These are phyloP conservation scores for Bradysia coprophila DNA, from an alignment of 1,140 invertebrate genomes.

Conservation along the genomic window DNA sequence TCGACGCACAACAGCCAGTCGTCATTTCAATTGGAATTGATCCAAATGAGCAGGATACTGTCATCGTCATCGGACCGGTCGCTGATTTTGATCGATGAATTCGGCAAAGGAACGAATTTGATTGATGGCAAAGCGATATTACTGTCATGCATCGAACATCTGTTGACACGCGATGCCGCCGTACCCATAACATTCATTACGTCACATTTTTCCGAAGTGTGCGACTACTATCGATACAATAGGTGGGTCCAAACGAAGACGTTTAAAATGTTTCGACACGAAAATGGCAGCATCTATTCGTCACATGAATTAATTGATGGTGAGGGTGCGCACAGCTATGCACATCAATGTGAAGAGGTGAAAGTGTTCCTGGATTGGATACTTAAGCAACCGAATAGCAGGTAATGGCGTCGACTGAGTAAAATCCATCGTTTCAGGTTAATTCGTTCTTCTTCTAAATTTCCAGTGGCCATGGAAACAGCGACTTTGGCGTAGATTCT, in stretches of 20 bases:
- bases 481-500: too few relatives aligned
- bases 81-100: slow-evolving; percentile 65
- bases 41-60: slow-evolving; percentile 45
- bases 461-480: too few relatives aligned
- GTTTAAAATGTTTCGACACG: background rate
- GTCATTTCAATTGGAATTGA: slow-evolving; percentile 58
- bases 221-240: background rate
- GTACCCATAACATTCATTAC: slow-evolving; percentile 1
- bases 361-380: background rate
- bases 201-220: slow-evolving; percentile 2
- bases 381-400: too few relatives aligned
- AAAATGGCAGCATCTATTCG: background rate
- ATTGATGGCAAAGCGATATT: slow-evolving; percentile 45
- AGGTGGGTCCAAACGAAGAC: background rate
- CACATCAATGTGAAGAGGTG: background rate
- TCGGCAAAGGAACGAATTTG: slow-evolving; percentile 61
- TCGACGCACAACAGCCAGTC: slow-evolving; percentile 50
- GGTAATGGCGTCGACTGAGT: too few relatives aligned
- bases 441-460: too few relatives aligned
- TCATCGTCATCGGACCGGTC: slow-evolving; percentile 35
- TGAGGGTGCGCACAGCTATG: background rate
- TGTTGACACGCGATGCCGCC: background rate
- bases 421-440: too few relatives aligned
- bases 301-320: background rate
- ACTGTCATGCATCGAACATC: slow-evolving; percentile 7